Evolutionary conservation across 2,797 vertebrate genomes (phyloP), one percentile per base, ranked within the genome.

Genomic region (Sebastes dallii): DNA sequence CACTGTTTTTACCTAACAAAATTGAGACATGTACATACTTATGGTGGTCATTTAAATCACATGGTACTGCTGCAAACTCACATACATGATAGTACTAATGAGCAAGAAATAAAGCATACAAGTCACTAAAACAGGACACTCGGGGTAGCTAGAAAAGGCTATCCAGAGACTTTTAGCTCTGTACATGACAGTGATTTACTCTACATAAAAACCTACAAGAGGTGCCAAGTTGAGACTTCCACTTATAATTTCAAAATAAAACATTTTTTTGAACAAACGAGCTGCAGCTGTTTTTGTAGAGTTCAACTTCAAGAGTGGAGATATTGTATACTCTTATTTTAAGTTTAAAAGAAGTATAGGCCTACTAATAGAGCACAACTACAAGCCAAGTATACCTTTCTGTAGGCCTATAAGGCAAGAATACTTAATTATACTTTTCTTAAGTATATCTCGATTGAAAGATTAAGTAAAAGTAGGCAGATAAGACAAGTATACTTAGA

Each of bases 261-360:
- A 4, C 0, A 0, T 0, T 0, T 6, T 11, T 4, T 36, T 36
- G 4, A 50, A 50, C 46, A 50, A 50, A 50, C 46, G 32, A 10
- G 14, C 56, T 32, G 64, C 71, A 14, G 22, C 7, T 14, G 8
- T 77, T 66, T 75, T 20, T 18, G 6, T 30, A 1, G 20, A 32
- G 20, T 61, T 55, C 8, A 30, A 52, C 27, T 36, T 42, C 5
- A 60, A 72, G 34, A 36, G 34, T 12, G 34, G 27, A 3, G 32
- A 0, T 18, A 29, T 30, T 4, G 46, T 42, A 52, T 74, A 5
- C 36, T 36, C 34, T 36, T 36, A 12, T 36, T 36, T 36, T 36
- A 36, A 12, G 36, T 13, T 36, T 13, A 36, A 36, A 36, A 36
- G 36, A 36, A 36, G 12, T 36, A 36, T 36, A 36, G 36, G 36